These are phyloP conservation scores for Lycia hirtaria DNA, from an alignment of 2,888 invertebrate species.

Conservation along the genomic window DNA sequence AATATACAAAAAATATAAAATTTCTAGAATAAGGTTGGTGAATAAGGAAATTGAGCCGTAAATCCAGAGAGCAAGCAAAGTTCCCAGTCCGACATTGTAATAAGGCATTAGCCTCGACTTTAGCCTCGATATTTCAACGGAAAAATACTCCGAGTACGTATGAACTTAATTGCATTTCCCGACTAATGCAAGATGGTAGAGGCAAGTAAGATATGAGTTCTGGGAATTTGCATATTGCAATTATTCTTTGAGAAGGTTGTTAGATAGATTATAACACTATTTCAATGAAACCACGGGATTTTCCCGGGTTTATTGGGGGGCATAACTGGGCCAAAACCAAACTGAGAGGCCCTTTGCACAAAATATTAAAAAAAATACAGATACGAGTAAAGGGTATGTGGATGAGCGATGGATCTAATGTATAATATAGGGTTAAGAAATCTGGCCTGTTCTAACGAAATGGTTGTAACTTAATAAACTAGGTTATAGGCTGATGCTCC, in stretches of 20 bases:
- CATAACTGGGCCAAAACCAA: too few relatives aligned
- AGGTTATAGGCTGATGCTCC: too few relatives aligned
- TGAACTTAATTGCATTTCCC: conserved; percentile 29
- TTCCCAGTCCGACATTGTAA: conserved; percentile 42
- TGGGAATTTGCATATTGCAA: background rate
- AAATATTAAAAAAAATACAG: too few relatives aligned
- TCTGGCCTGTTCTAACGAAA: too few relatives aligned
- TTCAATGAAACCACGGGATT: too few relatives aligned
- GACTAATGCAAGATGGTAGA: conserved; percentile 15
- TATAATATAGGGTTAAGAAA: too few relatives aligned
- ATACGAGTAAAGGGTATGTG: too few relatives aligned
- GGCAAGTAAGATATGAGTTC: conserved; percentile 14
- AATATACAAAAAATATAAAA: too few relatives aligned
- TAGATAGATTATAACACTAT: background rate
- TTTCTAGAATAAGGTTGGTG: conserved; percentile 34
- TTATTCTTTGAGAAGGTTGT: background rate
- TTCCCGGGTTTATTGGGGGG: too few relatives aligned
- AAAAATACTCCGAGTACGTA: conserved; percentile 27
- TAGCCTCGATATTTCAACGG: conserved; percentile 40
- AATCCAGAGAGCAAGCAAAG: conserved; percentile 40
- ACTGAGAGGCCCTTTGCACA: too few relatives aligned
- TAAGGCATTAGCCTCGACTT: conserved; percentile 43
- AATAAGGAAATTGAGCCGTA: conserved; percentile 45
- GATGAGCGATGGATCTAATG: too few relatives aligned
- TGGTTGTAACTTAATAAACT: too few relatives aligned